Percentiles rank a stretch among this genome's conserved stretches.
These are phyloP conservation scores for Gyrodactylus salaris DNA, from an alignment of 1,140 invertebrate species.

Conservation along the genomic window DNA sequence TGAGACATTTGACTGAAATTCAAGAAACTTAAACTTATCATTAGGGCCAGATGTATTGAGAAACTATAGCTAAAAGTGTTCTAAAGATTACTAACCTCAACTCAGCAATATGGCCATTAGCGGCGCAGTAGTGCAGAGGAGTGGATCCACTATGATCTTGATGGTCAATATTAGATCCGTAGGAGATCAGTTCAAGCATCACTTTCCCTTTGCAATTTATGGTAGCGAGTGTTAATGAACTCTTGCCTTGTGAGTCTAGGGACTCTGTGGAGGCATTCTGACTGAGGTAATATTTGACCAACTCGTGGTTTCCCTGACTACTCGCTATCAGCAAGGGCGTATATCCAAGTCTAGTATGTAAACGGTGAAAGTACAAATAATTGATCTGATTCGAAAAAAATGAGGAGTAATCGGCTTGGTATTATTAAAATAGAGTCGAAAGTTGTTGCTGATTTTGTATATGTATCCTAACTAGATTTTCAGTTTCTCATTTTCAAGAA, in stretches of 20 bases:
- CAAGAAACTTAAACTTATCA: no score
- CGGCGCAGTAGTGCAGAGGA: conserved; percentile 54
- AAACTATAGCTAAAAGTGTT: no score
- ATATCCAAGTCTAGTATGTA: not conserved
- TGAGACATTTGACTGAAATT: no score
- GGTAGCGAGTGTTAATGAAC: conserved; percentile 38
- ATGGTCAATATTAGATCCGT: conserved; percentile 33
- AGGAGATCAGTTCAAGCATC: conserved; percentile 47
- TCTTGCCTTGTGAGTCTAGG: conserved; percentile 56
- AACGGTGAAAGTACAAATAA: not conserved
- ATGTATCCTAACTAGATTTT: no score
- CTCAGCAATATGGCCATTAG: conserved; percentile 39
- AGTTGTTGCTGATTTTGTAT: no score
- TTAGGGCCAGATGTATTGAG: no score
- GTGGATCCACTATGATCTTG: conserved; percentile 45
- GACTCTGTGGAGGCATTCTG: conserved; percentile 58
- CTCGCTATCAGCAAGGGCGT: not conserved
- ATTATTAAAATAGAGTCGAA: no score
- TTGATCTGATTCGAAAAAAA: not conserved
- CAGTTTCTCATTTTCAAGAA: no score
- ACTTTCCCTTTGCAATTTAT: conserved; percentile 46
- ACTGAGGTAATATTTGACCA: conserved; percentile 42
- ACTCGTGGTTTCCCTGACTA: conserved; percentile 12
- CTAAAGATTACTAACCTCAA: not conserved
- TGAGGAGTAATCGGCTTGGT: no score